Conservation (phyloP, 2,113 vertebrate genomes). For the Bujurquina vittata region DNA sequence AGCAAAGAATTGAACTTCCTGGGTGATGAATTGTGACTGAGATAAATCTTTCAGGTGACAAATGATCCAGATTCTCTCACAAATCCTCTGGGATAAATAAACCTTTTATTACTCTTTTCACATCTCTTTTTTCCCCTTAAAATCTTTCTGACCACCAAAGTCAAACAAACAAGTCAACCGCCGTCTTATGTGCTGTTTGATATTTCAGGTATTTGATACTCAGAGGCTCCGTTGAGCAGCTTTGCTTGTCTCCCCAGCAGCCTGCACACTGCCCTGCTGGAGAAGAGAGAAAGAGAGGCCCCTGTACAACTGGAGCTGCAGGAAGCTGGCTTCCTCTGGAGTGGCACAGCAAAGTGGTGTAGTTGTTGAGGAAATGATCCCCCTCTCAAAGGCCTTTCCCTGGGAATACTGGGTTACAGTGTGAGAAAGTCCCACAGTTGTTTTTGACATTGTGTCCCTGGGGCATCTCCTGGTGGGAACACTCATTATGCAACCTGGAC, state of each 20-base stretch:
- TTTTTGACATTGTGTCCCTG: constrained; percentile 68
- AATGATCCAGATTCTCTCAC: constrained; percentile 27
- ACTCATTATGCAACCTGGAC: constrained; percentile 21
- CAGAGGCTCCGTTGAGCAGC: constrained; percentile 69
- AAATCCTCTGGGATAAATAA: constrained; percentile 43
- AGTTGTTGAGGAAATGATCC: constrained; percentile 77
- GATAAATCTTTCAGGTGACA: constrained; percentile 24
- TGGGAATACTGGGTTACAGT: constrained; percentile 83
- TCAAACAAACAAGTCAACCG: constrained; percentile 74
- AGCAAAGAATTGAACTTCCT: constrained; percentile 44
- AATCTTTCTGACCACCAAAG: constrained; percentile 58
- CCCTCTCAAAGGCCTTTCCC: constrained; percentile 67
- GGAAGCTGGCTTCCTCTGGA: constrained; percentile 52
- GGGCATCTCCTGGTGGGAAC: constrained; percentile 47
- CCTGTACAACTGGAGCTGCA: constrained; percentile 55
- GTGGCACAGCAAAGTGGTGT: constrained; percentile 67
- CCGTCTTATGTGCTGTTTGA: constrained; percentile 75
- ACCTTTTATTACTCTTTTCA: constrained; percentile 15
- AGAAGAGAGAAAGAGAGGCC: constrained; percentile 44
- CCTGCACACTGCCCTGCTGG: constrained; percentile 34
- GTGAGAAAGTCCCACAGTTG: constrained; percentile 77
- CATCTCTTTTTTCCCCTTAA: constrained; percentile 34
- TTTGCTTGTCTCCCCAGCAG: constrained; percentile 48
- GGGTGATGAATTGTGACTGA: constrained; percentile 10
- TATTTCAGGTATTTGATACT: constrained; percentile 77